Evolutionary conservation across 2,797 vertebrate species (phyloP), one percentile per base, ranked within the genome.

Genomic region (Dermochelys coriacea): DNA sequence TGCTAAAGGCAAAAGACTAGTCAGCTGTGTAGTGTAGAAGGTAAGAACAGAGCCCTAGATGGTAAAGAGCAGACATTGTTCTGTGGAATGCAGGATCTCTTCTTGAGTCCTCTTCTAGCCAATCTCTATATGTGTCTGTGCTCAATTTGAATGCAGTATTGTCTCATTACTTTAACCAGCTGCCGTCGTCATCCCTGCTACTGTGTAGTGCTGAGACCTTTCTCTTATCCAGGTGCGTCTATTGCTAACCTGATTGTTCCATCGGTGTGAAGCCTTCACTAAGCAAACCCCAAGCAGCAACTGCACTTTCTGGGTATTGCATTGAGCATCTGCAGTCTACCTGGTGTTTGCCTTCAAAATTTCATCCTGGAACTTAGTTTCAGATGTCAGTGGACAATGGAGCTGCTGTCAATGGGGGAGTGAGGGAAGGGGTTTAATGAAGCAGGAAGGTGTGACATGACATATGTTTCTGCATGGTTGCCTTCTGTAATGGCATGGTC

Each of bases 351-450:
- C 54, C 9, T 47, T 68, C 45, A 8, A 16, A 57, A 57, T 34
- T n/a, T 92, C 47, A 37, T 68, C 84, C 82, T 34, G 78, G n/a
- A 80, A 3, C 8, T 55, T 0, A 3, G 45, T 75, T 83, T 82
- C 29, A 5, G 52, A 47, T 12, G 68, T 0, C 2, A 41, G n/a
- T 29, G 5, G 0, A 0, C 51, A 64, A 49, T 29, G 49, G 2
- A 74, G 49, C 49, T 61, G 11, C 49, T 52, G 57, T 11, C 82
- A 86, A 87, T 83, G 82, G 19, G 8, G 23, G 52, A 52, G 41
- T 9, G 23, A 41, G 12, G 21, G 45, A 75, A 29, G 27, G 25
- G 25, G 23, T 27, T 45, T 77, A 27, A 45, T 77, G 25, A 77
- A 49, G 25, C 27, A 7, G 45, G 45, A 77, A 31, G 2, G 12